Conservation (phyloP, 2,797 vertebrate genomes). For the Sphenopsis melanotis region DNA sequence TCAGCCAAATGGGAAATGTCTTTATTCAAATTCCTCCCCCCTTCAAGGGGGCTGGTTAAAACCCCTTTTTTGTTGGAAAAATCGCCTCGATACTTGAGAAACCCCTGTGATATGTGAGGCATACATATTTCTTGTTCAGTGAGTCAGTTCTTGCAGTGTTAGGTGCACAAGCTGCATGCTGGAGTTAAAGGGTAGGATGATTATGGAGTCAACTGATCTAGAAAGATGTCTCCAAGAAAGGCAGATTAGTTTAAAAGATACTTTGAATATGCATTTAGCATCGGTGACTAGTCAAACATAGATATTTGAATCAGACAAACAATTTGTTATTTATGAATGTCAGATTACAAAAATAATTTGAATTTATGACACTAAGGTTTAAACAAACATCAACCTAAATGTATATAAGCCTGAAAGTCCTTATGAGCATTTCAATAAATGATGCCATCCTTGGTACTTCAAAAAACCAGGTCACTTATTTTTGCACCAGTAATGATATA, state of each 20-base stretch:
- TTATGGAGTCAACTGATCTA: background rate
- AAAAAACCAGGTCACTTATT: conserved; percentile 5
- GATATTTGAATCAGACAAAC: background rate
- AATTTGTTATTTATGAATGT: background rate
- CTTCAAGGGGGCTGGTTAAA: background rate
- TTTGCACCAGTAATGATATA: background rate
- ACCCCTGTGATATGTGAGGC: background rate
- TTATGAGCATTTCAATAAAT: background rate
- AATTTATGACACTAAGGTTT: background rate
- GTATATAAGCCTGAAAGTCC: background rate
- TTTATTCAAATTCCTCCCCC: background rate
- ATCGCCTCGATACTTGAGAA: background rate
- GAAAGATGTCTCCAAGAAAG: background rate
- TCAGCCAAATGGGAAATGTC: background rate
- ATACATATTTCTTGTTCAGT: background rate
- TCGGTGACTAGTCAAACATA: background rate
- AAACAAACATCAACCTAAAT: background rate
- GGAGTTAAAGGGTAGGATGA: background rate
- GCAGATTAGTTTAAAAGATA: background rate
- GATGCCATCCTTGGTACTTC: background rate
- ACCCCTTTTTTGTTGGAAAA: background rate
- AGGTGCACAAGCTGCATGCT: background rate
- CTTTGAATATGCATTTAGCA: background rate
- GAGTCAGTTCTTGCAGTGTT: background rate
- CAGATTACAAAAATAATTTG: background rate